Conservation (phyloP, 2,113 vertebrate genomes). For the Trachemys scripta region DNA sequence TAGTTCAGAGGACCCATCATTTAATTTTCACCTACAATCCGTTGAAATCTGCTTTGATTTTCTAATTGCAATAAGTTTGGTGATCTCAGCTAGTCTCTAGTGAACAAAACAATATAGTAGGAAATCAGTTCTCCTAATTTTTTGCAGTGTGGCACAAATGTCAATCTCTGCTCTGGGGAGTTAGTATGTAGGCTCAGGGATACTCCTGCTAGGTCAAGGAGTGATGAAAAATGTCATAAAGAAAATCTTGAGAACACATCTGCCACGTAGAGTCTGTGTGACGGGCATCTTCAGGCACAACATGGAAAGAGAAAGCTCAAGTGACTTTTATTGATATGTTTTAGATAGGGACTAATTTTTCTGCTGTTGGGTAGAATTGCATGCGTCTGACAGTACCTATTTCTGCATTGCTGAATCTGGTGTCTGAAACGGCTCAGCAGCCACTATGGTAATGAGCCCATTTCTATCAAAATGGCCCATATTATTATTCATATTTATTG, state of each 20-base stretch:
- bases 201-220: not conserved
- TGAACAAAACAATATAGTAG: not conserved
- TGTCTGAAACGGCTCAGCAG: constrained; percentile 50
- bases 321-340: not conserved
- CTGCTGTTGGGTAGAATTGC: constrained; percentile 32
- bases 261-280: not conserved
- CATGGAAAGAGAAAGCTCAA: not conserved
- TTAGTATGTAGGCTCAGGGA: not conserved
- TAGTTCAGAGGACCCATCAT: not conserved
- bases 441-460: constrained; percentile 57
- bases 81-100: not conserved
- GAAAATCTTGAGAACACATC: not conserved
- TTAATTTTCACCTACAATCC: not conserved
- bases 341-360: constrained; percentile 1
- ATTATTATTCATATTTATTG: constrained; percentile 75
- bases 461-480: constrained; percentile 64
- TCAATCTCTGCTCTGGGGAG: not conserved
- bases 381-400: constrained; percentile 40
- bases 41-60: not conserved
- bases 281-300: not conserved
- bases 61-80: not conserved
- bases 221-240: constrained; percentile 18
- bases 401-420: constrained; percentile 34
- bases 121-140: not conserved
- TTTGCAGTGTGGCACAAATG: not conserved